Conservation (phyloP, 1,140 invertebrate genomes). For the Pseudomyrmex gracilis region DNA sequence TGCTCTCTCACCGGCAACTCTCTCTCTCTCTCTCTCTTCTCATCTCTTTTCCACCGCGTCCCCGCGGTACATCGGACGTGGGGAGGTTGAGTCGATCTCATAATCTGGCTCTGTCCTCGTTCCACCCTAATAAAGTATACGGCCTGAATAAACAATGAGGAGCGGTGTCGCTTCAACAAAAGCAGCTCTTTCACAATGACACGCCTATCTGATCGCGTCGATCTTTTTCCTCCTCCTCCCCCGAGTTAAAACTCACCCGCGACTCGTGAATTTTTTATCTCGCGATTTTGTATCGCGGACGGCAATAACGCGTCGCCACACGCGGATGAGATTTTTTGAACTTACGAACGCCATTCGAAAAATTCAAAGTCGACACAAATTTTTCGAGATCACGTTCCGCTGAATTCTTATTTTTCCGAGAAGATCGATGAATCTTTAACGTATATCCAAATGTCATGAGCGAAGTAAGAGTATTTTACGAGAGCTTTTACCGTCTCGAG, state of each 20-base stretch:
- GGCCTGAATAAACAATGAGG: conserved; percentile 80
- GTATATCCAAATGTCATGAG: neutral
- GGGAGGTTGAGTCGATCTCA: conserved; percentile 72
- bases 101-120: conserved; percentile 76
- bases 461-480: neutral
- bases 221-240: conserved; percentile 16
- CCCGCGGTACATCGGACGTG: neutral
- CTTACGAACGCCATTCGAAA: too few species aligned
- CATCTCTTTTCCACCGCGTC: neutral
- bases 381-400: too few species aligned
- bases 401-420: neutral
- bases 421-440: neutral
- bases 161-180: conserved; percentile 72
- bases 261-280: neutral
- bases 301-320: too few species aligned
- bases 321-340: too few species aligned
- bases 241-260: conserved; percentile 30
- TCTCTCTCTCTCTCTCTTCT: conserved; percentile 7
- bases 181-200: conserved; percentile 76
- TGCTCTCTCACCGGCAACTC: conserved; percentile 1
- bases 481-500: neutral
- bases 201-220: conserved; percentile 63
- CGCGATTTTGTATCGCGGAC: too few species aligned
- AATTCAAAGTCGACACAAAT: too few species aligned
- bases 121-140: conserved; percentile 80